These are phyloP conservation scores for Cirrhinus molitorella DNA, from an alignment of 2,797 vertebrate species.

Conservation along the genomic window DNA sequence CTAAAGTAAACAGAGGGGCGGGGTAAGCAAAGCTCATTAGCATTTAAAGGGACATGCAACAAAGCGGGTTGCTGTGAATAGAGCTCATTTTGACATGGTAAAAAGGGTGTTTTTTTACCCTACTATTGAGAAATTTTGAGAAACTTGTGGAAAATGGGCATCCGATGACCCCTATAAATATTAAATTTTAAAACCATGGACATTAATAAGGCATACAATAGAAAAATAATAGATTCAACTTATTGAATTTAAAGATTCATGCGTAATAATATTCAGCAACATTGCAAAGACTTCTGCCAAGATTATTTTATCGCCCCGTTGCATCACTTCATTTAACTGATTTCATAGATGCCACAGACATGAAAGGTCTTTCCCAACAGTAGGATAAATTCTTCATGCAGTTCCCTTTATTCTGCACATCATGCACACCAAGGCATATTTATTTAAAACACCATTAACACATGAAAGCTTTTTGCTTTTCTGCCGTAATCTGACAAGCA, in stretches of 20 bases:
- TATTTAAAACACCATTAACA: conserved; percentile 57
- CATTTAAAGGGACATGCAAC: background rate
- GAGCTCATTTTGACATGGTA: background rate
- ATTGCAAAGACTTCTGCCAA: background rate
- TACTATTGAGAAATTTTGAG: too few relatives aligned
- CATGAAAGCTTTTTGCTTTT: conserved; percentile 55
- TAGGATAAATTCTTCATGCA: conserved; percentile 55
- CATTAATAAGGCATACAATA: background rate
- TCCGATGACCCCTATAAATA: background rate
- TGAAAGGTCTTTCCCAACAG: conserved; percentile 23
- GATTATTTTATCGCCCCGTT: background rate
- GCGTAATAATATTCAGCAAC: background rate
- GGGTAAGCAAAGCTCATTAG: background rate
- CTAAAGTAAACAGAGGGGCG: background rate
- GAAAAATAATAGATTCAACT: background rate
- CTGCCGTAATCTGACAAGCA: conserved; percentile 40
- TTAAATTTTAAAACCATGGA: background rate
- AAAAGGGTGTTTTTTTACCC: too few relatives aligned
- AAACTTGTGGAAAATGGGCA: too few relatives aligned
- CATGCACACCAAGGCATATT: conserved; percentile 35
- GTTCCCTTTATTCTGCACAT: conserved; percentile 26
- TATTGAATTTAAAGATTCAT: background rate
- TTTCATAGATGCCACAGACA: conserved; percentile 21
- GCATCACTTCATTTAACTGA: conserved; percentile 9
- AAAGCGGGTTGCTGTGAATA: background rate